Percentiles rank a stretch among this genome's conserved stretches.
Conservation (phyloP, 2,797 vertebrate species). For the Tragelaphus oryx region DNA sequence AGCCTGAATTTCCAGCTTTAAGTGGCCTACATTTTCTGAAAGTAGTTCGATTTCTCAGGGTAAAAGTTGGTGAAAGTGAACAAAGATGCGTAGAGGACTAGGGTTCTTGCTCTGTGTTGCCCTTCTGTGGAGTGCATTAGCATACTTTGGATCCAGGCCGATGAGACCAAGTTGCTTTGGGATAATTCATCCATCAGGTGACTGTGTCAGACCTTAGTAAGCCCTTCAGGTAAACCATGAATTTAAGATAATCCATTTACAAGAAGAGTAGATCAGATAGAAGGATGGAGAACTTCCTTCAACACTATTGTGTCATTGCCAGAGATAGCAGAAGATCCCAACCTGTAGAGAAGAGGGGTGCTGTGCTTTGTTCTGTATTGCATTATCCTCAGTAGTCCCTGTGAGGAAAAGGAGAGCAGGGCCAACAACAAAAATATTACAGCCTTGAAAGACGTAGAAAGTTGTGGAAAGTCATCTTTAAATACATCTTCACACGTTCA, state of each 20-base stretch:
- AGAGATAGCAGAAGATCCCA: slow-evolving; percentile 67
- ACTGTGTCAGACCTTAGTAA: slow-evolving; percentile 73
- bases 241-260: slow-evolving; percentile 67
- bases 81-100: slow-evolving; percentile 20
- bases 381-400: neutral
- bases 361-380: neutral
- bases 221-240: slow-evolving; percentile 67
- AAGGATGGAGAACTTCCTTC: slow-evolving; percentile 74
- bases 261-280: slow-evolving; percentile 65
- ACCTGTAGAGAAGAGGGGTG: slow-evolving; percentile 53
- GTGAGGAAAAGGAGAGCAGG: neutral
- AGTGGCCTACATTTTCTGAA: slow-evolving; percentile 61
- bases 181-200: slow-evolving; percentile 77
- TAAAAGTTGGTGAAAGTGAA: slow-evolving; percentile 63
- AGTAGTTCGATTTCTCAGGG: slow-evolving; percentile 61
- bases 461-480: neutral
- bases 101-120: slow-evolving; percentile 37
- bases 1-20: slow-evolving; percentile 73
- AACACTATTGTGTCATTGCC: slow-evolving; percentile 67
- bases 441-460: neutral
- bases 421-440: neutral
- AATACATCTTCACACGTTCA: neutral
- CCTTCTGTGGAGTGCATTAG: slow-evolving; percentile 65
- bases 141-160: slow-evolving; percentile 69
- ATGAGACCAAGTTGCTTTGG: slow-evolving; percentile 73